Conservation (phyloP, 2,113 vertebrate genomes). For the Catharus minimus region DNA sequence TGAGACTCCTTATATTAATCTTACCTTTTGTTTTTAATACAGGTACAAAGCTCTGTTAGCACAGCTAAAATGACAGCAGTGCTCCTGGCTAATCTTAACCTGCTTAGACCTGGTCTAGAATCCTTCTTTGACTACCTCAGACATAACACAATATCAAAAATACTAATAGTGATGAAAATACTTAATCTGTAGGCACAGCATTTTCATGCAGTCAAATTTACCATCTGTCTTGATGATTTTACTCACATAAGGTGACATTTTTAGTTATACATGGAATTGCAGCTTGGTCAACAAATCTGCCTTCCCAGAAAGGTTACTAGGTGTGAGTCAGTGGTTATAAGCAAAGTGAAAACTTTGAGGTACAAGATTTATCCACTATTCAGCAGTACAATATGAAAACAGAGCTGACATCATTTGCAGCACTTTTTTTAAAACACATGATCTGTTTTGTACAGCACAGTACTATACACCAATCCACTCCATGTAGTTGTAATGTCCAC, state of each 20-base stretch:
- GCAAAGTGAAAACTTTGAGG: background rate
- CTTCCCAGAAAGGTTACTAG: background rate
- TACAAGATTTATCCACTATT: background rate
- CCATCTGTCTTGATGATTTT: background rate
- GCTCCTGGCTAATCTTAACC: background rate
- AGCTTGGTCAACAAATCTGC: background rate
- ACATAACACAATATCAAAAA: background rate
- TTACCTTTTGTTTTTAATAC: background rate
- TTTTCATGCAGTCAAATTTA: background rate
- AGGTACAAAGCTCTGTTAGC: background rate
- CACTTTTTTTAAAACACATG: fast-evolving
- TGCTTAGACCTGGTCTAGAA: background rate
- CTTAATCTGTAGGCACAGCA: background rate
- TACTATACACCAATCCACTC: background rate
- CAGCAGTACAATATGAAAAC: background rate
- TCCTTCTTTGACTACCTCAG: background rate
- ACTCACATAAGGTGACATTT: background rate
- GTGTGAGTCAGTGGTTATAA: background rate
- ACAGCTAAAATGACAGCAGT: background rate
- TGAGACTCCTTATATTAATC: background rate
- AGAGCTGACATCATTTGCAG: background rate
- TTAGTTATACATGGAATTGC: background rate
- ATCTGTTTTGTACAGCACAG: background rate
- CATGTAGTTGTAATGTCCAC: background rate
- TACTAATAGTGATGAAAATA: background rate